Evolutionary conservation across 1,140 invertebrate species (phyloP), one percentile per base, ranked within the genome.

Genomic region (Monomorium pharaonis): DNA sequence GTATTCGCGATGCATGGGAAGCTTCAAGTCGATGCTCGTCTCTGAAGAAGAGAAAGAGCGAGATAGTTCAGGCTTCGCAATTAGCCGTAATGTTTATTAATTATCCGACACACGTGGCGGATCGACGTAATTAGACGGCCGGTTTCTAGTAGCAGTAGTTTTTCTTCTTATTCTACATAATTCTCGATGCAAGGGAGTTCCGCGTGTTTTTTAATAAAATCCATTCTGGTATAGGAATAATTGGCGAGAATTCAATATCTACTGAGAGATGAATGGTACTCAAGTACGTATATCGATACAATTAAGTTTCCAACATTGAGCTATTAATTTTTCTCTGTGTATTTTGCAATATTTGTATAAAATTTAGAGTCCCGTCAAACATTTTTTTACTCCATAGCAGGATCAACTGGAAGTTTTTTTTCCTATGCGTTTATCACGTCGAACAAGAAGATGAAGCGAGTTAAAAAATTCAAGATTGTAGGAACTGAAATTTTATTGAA

Each of bases 51-150:
- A 56, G 21, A 56, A 42, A 4, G 3, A 18, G 37, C 4, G 3
- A 37, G 37, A 37, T 0, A 37, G 37, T 7, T 37, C 7, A 37
- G 37, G 7, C 37, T 51, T 51, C 24, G 60, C 60, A 78, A 78
- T 78, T 78, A 65, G 30, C 30, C 27, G 44, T 65, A 51, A 78
- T 65, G n/a, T 65, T 78, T 51, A 65, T 78, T 78, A 78, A 78
- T 65, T 78, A 78, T 27, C 60, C n/a, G 60, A 65, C 14, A 18
- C 44, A 77, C 14, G 18, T 63, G 75, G 24, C 10, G 47, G n/a
- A 47, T 49, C 9, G 44, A 3, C 49, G 27, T 65, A 65, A 78
- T 78, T 78, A 51, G 60, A 51, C 58, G 42, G n/a, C 30, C 37
- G 60, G 42, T 49, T 63, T 62, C 37, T 47, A 44, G n/a, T n/a